Evolutionary conservation across 2,888 invertebrate genomes (phyloP).

Genomic region (Meloe dianella): DNA sequence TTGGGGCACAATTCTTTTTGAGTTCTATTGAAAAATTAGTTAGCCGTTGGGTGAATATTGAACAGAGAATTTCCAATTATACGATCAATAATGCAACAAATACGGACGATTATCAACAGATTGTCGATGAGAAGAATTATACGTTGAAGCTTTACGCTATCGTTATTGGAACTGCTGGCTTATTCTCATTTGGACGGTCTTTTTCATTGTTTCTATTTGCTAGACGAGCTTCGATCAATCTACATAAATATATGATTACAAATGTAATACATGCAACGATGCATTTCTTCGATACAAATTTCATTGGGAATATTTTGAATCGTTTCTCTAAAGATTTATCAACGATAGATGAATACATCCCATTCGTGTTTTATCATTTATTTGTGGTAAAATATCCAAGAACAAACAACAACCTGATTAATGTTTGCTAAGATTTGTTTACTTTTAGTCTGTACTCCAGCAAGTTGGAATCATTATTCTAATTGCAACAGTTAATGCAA

Average conservation of each 20-base stretch:
- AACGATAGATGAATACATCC: slow-evolving; percentile 62
- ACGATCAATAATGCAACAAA: slow-evolving; percentile 22
- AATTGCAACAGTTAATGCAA: slow-evolving; percentile 72
- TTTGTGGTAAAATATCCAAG: slow-evolving; percentile 21
- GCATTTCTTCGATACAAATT: slow-evolving; percentile 54
- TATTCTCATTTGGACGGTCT: background rate
- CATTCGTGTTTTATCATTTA: slow-evolving; percentile 22
- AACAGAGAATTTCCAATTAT: slow-evolving; percentile 31
- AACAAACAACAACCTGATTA: too few relatives aligned
- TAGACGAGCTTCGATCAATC: slow-evolving; percentile 53
- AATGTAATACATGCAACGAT: slow-evolving; percentile 63
- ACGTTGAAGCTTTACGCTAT: background rate
- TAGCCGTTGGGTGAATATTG: slow-evolving; percentile 44
- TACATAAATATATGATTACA: slow-evolving; percentile 67
- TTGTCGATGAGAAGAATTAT: background rate
- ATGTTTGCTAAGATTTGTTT: too few relatives aligned
- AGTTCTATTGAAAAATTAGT: slow-evolving; percentile 46
- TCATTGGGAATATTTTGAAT: slow-evolving; percentile 57
- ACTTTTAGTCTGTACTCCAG: slow-evolving; percentile 62
- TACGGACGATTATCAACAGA: background rate
- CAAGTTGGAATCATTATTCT: slow-evolving; percentile 75
- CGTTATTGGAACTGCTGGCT: background rate
- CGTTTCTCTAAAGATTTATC: slow-evolving; percentile 76
- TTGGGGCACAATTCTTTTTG: slow-evolving; percentile 40
- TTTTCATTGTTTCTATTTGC: slow-evolving; percentile 27